Evolutionary conservation across 2,797 vertebrate genomes (phyloP).

Genomic region (Ficedula albicollis): DNA sequence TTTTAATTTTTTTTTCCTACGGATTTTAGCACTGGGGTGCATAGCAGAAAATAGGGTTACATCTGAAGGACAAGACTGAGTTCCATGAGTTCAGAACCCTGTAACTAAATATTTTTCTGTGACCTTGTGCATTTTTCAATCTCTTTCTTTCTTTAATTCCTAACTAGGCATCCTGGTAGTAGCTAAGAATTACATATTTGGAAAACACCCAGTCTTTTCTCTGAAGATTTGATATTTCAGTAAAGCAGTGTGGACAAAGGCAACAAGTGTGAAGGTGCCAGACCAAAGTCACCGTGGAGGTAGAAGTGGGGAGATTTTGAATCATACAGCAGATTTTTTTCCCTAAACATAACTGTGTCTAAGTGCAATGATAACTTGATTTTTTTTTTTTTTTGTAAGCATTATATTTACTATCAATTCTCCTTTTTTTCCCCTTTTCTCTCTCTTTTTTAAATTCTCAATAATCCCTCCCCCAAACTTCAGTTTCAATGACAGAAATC

Average conservation of each 20-base stretch:
- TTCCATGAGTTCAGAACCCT: background rate
- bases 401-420: background rate
- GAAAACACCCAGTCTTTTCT: background rate
- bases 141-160: background rate
- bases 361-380: background rate
- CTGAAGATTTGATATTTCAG: background rate
- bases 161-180: background rate
- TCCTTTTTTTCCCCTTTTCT: background rate
- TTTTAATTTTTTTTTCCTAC: background rate
- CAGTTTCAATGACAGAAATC: background rate
- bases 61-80: background rate
- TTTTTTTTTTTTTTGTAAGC: background rate
- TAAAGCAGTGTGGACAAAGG: background rate
- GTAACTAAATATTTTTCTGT: background rate
- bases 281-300: background rate
- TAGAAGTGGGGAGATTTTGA: background rate
- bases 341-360: background rate
- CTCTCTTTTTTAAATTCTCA: background rate
- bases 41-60: background rate
- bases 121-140: background rate
- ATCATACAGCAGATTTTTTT: background rate
- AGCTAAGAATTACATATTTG: background rate
- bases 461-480: background rate
- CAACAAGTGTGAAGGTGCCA: background rate
- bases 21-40: background rate